Base-by-base conservation (phyloP, 1,140 invertebrate genomes). In the Drosophila dunni region DNA sequence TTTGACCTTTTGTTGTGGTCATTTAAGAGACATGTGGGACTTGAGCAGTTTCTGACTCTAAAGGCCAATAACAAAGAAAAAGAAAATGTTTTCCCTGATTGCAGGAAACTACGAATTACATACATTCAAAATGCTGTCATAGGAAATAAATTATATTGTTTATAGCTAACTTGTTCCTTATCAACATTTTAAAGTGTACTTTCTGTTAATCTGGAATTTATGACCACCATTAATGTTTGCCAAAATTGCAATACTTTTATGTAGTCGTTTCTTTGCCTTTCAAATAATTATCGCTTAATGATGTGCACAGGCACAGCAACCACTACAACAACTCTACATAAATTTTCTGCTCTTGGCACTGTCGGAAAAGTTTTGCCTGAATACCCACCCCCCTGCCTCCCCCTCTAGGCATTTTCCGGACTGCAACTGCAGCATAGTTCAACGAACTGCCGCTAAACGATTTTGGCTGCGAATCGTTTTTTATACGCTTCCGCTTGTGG, bases 261-360 rank as follows among this genome's bases (percentile, higher is more conserved):
- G 69, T 29, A 58, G 53, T 66, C 9, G 60, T 63, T 80, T 62
- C 45, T 34, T 51, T 34, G 7, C 45, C 62, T 48, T 67, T 62
- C 64, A 79, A 79, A 89, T 79, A 86, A 88, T 86, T 88, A 88
- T 88, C 84, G 83, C 79, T 83, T 88, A 89, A 88, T 88, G 84
- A 89, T 89, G 84, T 78, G 84, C 69, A 83, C 63, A 64, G 67
- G 38, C 54, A 54, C 50, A 69, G 56, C 33, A 72, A 53, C 50
- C 48, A 62, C 53, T 13, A 42, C 38, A 58, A 34, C 50, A 57
- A 56, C 53, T 74, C 40, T 46, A 54, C 56, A 84, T 88, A 81
- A 89, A 89, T 84, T 88, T 63, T 50, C 62, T 56, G 74, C 63
- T 75, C 69, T 84, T 88, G 75, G 75, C 78, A 80, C 45, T 56